Conservation (phyloP, 2,797 vertebrate species). For the Gallinago nigripennis region DNA sequence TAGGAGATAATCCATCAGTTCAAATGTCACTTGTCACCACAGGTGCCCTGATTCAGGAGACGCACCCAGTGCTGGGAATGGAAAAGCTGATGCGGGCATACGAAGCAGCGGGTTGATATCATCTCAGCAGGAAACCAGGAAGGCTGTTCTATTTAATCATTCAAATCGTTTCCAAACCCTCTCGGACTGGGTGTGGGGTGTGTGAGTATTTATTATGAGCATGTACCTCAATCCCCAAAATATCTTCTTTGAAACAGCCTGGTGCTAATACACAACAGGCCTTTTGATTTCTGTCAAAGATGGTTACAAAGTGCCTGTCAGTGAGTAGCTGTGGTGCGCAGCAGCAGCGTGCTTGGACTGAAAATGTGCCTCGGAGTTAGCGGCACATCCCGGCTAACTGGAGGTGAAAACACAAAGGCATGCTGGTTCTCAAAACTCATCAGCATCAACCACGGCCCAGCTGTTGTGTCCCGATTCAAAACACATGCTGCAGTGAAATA, state of each 20-base stretch:
- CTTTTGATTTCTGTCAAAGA: not conserved
- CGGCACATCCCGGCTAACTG: rapidly evolving
- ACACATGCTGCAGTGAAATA: not conserved
- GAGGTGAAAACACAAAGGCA: not conserved
- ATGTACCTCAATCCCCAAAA: not conserved
- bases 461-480: not conserved
- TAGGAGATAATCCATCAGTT: slow-evolving; percentile 58
- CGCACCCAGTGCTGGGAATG: slow-evolving; percentile 67
- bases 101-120: slow-evolving; percentile 28
- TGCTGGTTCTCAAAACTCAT: not conserved
- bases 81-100: slow-evolving; percentile 67
- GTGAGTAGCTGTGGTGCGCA: not conserved
- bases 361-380: not conserved
- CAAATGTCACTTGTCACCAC: slow-evolving; percentile 54
- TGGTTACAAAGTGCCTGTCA: not conserved
- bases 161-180: slow-evolving; percentile 50
- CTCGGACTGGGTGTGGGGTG: not conserved
- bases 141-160: slow-evolving; percentile 38
- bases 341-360: not conserved
- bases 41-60: slow-evolving; percentile 49
- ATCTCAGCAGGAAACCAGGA: slow-evolving; percentile 71
- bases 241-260: slow-evolving; percentile 6
- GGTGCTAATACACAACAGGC: not conserved
- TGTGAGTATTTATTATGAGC: not conserved
- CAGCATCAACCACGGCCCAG: not conserved